These are phyloP conservation scores for Falco novaeseelandiae DNA, from an alignment of 2,797 vertebrate species.

Conservation along the genomic window DNA sequence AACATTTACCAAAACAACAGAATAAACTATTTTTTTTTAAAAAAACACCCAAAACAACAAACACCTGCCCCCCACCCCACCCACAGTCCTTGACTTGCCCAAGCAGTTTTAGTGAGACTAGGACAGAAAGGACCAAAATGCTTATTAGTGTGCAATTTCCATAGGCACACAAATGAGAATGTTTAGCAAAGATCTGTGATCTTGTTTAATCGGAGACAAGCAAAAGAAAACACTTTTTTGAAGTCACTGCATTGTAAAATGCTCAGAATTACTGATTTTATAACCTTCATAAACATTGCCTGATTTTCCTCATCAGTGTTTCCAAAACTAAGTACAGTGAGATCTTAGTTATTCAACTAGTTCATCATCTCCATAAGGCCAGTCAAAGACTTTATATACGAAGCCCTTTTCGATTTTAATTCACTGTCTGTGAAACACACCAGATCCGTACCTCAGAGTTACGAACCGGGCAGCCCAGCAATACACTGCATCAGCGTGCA, in stretches of 20 bases:
- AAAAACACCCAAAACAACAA: neutral
- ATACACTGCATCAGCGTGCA: accelerated
- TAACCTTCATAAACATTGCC: neutral
- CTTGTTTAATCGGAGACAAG: neutral
- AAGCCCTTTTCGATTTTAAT: neutral
- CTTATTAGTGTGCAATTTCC: neutral
- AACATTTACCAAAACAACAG: neutral
- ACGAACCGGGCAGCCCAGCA: neutral
- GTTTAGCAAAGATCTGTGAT: neutral
- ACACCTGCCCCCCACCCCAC: accelerated
- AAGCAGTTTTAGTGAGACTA: neutral
- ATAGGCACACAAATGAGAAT: neutral
- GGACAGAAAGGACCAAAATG: neutral
- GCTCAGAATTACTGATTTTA: neutral
- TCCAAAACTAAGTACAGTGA: neutral
- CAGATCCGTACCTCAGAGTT: neutral
- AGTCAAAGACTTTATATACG: neutral
- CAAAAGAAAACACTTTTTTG: neutral
- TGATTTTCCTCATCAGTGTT: neutral
- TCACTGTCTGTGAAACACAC: neutral
- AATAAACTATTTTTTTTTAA: neutral
- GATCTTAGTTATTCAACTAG: neutral
- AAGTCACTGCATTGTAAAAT: neutral
- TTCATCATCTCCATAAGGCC: neutral
- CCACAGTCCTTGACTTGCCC: neutral